Percentiles rank a stretch among this genome's conserved stretches.
phyloP scores from a whole-genome alignment of 1,140 invertebrate genomes.

The Drosophila lowei region DNA sequence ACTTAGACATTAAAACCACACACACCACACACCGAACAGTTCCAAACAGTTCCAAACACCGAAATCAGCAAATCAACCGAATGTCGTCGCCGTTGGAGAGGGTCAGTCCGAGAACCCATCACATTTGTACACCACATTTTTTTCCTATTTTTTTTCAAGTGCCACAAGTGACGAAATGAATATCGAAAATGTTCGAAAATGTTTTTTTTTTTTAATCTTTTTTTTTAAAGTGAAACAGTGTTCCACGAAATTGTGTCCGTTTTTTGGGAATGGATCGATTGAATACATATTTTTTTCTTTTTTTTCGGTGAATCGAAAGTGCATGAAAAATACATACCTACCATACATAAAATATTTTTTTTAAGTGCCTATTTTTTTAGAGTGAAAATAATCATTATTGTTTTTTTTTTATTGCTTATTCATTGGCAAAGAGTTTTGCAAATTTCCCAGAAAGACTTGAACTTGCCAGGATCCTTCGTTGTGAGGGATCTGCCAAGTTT shows the following conservation, averaged over 20 bases:
- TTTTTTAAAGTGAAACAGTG: conserved; percentile 52
- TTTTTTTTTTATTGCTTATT: conserved; percentile 16
- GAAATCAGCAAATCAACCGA: conserved; percentile 17
- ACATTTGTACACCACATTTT: neutral
- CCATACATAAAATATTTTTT: conserved; percentile 21
- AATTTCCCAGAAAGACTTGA: conserved; percentile 3
- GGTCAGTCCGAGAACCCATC: no score
- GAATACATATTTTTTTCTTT: conserved; percentile 47
- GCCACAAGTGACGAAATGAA: conserved; percentile 7
- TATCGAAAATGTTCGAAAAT: neutral
- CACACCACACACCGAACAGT: no score
- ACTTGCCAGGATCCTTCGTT: neutral
- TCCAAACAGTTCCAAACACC: neutral
- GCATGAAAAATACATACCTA: conserved; percentile 26
- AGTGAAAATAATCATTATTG: conserved; percentile 12
- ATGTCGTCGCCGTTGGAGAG: conserved; percentile 21
- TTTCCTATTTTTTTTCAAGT: conserved; percentile 41
- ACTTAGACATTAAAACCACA: conserved; percentile 43
- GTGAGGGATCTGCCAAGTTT: neutral
- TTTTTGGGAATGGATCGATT: conserved; percentile 9
- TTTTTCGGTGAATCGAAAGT: conserved; percentile 59
- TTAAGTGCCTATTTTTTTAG: conserved; percentile 33
- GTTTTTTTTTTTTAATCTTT: conserved; percentile 18
- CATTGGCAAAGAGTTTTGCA: conserved; percentile 10
- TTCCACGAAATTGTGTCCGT: conserved; percentile 6